Base-by-base conservation (phyloP, 2,797 vertebrate species). In the Erethizon dorsatum region DNA sequence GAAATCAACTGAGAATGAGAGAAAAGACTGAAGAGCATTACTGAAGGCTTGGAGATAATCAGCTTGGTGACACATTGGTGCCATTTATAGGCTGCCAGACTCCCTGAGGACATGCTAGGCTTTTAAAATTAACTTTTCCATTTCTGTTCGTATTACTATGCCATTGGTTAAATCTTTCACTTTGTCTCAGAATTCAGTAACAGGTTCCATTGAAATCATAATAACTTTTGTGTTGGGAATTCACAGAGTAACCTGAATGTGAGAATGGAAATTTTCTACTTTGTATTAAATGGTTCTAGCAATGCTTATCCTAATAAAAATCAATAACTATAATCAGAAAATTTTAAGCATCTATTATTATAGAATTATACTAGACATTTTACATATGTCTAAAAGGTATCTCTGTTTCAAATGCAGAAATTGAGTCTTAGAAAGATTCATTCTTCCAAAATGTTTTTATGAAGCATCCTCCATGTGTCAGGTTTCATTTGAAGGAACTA, bases 171-270 rank as follows among this genome's bases (percentile, higher is more conserved):
- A 84, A 86, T 84, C 86, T 93, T 87, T 94, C 75, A 75, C 67
- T 93, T 56, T 78, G 59, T 75, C 67, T 90, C 54, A 63, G 83
- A 88, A 94, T 95, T 96, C n/a, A 92, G 45, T 86, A 69, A 71
- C 9, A 45, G 61, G 18, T 61, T 94, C 88, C 31, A 67, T 2
- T 79, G 57, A 97, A 79, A n/a, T 59, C 54, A 54, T 86, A 56
- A 15, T 57, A 67, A 82, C 47, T 92, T 90, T 52, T 83, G 50
- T 91, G 14, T 59, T 71, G 69, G 14, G 6, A 83, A 87, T 91
- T 91, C 63, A 89, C 31, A 28, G 82, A 54, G 7, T 73, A 78
- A 96, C 54, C 54, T 91, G 61, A 11, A 83, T 20, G 13, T 75
- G 75, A 82, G 37, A 71, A 37, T 7, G 45, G 45, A 82, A 22